These are phyloP conservation scores for Choloepus didactylus DNA, from an alignment of 2,797 vertebrate species.

Conservation along the genomic window DNA sequence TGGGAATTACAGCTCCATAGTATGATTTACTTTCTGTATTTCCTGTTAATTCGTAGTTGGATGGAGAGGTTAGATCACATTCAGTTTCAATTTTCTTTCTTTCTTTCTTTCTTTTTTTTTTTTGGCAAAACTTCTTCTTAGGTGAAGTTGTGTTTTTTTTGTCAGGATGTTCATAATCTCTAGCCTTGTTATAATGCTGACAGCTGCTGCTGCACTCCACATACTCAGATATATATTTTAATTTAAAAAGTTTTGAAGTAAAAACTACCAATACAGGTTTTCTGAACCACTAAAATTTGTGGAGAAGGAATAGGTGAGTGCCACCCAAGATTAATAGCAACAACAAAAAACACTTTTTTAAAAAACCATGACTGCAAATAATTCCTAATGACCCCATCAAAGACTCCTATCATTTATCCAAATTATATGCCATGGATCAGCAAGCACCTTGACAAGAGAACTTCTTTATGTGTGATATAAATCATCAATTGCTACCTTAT, in stretches of 20 bases:
- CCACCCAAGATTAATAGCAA: constrained; percentile 67
- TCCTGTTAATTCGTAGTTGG: background rate
- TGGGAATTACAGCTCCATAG: background rate
- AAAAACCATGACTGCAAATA: constrained; percentile 74
- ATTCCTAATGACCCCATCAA: constrained; percentile 79
- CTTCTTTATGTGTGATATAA: constrained; percentile 83
- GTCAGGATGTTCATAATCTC: background rate
- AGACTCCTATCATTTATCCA: constrained; percentile 70
- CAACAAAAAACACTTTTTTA: constrained; percentile 66
- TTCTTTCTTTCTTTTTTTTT: background rate
- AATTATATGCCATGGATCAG: constrained; percentile 80
- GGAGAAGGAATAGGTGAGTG: constrained; percentile 53
- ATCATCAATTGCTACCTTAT: constrained; percentile 83
- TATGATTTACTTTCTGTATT: background rate
- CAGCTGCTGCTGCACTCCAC: background rate
- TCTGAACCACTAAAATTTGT: constrained; percentile 61
- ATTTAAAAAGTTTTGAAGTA: constrained; percentile 66
- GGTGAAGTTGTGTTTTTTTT: background rate
- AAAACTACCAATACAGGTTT: constrained; percentile 68
- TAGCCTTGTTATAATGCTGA: background rate
- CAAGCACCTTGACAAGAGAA: constrained; percentile 80
- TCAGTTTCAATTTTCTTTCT: background rate
- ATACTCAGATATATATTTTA: constrained; percentile 4
- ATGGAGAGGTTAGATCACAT: background rate
- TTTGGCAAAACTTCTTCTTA: background rate